Evolutionary conservation across 2,797 vertebrate genomes (phyloP).

Genomic region (Pipistrellus pygmaeus): DNA sequence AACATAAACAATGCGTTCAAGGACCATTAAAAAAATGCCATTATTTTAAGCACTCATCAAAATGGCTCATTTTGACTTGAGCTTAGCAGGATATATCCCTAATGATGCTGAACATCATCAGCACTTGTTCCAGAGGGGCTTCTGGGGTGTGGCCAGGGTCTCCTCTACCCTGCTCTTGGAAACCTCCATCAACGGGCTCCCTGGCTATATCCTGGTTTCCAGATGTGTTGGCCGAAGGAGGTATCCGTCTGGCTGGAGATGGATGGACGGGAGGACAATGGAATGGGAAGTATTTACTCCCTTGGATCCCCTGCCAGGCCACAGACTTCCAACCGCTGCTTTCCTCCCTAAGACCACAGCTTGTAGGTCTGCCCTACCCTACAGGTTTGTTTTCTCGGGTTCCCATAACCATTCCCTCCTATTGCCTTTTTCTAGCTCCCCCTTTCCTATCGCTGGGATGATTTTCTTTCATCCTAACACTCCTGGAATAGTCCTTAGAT

Average conservation of each 20-base stretch:
- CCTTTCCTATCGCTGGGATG: background rate
- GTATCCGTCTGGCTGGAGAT: background rate
- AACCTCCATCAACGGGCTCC: background rate
- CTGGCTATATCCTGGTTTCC: background rate
- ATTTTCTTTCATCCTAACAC: background rate
- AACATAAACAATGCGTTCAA: background rate
- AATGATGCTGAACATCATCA: background rate
- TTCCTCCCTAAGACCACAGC: background rate
- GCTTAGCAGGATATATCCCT: background rate
- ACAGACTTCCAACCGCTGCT: too few relatives aligned
- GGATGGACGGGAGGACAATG: background rate
- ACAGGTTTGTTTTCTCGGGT: background rate
- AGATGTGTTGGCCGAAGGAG: slow-evolving; percentile 28
- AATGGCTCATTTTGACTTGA: background rate
- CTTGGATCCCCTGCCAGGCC: background rate
- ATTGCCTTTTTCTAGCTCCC: background rate
- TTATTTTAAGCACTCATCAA: background rate
- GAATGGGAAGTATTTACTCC: background rate
- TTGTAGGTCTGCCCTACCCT: background rate
- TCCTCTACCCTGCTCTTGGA: background rate
- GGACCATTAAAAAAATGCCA: background rate
- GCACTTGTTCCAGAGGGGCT: background rate
- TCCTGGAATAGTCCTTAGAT: background rate
- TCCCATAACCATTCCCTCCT: background rate
- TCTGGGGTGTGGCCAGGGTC: background rate